A percentile compares a stretch with the other conserved stretches of the same genome.
phyloP scores from a whole-genome alignment of 2,888 invertebrate species.

The Lithophane ornitopus region DNA sequence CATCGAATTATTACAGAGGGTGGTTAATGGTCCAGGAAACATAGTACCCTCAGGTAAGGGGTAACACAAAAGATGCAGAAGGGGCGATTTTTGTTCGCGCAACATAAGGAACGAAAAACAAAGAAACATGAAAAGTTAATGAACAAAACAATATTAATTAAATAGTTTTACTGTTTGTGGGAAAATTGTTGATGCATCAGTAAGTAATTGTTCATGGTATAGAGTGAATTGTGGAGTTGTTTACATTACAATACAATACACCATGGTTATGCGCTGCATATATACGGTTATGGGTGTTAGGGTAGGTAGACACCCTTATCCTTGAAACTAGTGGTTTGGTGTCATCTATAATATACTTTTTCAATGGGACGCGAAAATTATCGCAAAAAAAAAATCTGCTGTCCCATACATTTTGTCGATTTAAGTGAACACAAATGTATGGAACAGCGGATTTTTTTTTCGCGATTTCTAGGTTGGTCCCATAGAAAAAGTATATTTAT shows the following conservation, averaged over 20 bases:
- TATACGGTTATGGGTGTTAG: too few species aligned
- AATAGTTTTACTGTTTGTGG: conserved; percentile 44
- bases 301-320: too few species aligned
- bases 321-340: too few species aligned
- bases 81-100: conserved; percentile 46
- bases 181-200: conserved; percentile 28
- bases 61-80: conserved; percentile 60
- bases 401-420: too few species aligned
- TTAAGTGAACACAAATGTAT: too few species aligned
- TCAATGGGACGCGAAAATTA: too few species aligned
- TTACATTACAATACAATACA: conserved; percentile 44
- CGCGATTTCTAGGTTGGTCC: too few species aligned
- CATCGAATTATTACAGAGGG: conserved; percentile 60
- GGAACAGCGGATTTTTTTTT: too few species aligned
- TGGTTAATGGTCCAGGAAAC: conserved; percentile 67
- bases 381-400: too few species aligned
- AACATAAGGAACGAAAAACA: conserved; percentile 46
- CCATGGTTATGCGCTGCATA: conserved; percentile 22
- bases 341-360: too few species aligned
- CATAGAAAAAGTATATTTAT: too few species aligned
- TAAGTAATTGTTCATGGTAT: conserved; percentile 39
- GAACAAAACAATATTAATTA: conserved; percentile 33
- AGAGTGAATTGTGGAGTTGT: conserved; percentile 31
- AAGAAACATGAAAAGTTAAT: conserved; percentile 43
- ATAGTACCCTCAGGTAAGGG: conserved; percentile 59